Conservation (phyloP, 2,888 invertebrate species). For the Sphinx pinastri region DNA sequence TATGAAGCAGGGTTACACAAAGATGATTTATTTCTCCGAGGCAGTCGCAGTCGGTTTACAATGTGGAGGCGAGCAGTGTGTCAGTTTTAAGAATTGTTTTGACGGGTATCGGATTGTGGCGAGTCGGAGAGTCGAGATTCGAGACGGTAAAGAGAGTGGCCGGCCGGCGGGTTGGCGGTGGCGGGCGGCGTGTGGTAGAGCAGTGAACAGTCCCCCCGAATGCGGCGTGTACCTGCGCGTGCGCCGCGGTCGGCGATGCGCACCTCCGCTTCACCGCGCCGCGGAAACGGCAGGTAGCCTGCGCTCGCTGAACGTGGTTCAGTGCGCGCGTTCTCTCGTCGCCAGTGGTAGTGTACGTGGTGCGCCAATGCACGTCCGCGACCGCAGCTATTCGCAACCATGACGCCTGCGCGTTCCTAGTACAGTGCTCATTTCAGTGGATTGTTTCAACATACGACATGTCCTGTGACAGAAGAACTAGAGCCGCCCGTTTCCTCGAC, state of each 20-base stretch:
- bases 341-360: conserved; percentile 79
- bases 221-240: conserved; percentile 69
- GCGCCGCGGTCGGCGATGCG: conserved; percentile 80
- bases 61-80: neutral
- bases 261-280: conserved; percentile 77
- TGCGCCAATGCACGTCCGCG: conserved; percentile 72
- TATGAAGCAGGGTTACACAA: neutral
- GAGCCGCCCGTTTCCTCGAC: conserved; percentile 80
- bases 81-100: conserved; percentile 46
- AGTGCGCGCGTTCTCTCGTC: conserved; percentile 83
- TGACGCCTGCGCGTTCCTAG: conserved; percentile 70
- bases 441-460: conserved; percentile 69
- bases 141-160: conserved; percentile 52
- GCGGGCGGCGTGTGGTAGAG: neutral
- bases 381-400: conserved; percentile 55
- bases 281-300: conserved; percentile 77
- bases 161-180: conserved; percentile 28
- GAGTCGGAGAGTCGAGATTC: conserved; percentile 40
- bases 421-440: conserved; percentile 76
- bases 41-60: conserved; percentile 1
- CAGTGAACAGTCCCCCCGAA: conserved; percentile 44
- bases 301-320: conserved; percentile 67
- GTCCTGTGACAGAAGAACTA: conserved; percentile 82
- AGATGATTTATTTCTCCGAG: neutral
- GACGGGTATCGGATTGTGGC: conserved; percentile 45